A percentile compares a stretch with the other conserved stretches of the same genome.
Conservation (phyloP, 2,888 invertebrate genomes). For the Lasioglossum lativentre region DNA sequence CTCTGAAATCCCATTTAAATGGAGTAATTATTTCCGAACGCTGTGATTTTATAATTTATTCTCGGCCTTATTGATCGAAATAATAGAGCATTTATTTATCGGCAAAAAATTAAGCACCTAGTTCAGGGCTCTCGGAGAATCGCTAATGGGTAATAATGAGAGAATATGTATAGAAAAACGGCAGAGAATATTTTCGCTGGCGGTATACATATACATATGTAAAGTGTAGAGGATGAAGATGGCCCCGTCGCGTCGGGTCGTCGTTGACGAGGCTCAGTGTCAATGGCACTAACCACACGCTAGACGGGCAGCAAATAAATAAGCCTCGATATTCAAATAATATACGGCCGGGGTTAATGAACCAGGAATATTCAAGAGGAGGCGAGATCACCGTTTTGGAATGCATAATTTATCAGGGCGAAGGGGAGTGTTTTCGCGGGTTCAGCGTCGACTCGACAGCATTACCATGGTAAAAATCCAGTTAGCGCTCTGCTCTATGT, state of each 20-base stretch:
- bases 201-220: background rate
- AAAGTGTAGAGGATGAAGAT: background rate
- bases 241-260: background rate
- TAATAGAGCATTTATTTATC: too few relatives aligned
- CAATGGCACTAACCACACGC: conserved; percentile 13
- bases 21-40: too few relatives aligned
- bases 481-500: conserved; percentile 42
- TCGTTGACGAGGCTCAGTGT: background rate
- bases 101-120: too few relatives aligned
- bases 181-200: background rate
- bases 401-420: conserved; percentile 48
- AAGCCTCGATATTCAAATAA: background rate
- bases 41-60: too few relatives aligned
- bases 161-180: background rate
- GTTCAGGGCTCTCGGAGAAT: background rate
- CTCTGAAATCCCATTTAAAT: too few relatives aligned
- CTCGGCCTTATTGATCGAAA: too few relatives aligned
- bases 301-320: background rate
- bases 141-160: background rate
- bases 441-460: conserved; percentile 27
- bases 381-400: conserved; percentile 9
- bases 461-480: conserved; percentile 45
- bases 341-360: conserved; percentile 25
- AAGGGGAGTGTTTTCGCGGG: conserved; percentile 30
- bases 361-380: conserved; percentile 30